phyloP scores from a whole-genome alignment of 2,797 vertebrate genomes.

The Acestrorhynchus altus region DNA sequence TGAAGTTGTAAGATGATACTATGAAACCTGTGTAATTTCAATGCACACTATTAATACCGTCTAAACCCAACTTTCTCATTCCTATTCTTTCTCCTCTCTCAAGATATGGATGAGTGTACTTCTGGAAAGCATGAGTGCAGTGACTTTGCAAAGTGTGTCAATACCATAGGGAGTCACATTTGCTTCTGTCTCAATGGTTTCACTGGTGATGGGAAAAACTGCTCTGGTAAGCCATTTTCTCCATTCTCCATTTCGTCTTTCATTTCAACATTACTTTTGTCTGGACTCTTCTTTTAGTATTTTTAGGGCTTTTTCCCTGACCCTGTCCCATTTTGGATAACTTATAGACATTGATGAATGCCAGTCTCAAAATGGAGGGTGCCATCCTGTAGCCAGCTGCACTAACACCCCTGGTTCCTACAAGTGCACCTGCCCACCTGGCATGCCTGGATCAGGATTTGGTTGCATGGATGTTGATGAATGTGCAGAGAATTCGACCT shows the following conservation, averaged over 20 bases:
- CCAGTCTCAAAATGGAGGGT: conserved; percentile 82
- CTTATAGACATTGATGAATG: conserved; percentile 91
- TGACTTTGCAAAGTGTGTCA: conserved; percentile 77
- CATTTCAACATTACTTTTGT: conserved; percentile 37
- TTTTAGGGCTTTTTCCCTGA: conserved; percentile 76
- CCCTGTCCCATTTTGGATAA: conserved; percentile 86
- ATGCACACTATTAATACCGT: background rate
- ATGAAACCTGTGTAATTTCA: background rate
- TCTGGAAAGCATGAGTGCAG: conserved; percentile 73
- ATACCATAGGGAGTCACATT: conserved; percentile 76
- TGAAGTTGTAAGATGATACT: background rate
- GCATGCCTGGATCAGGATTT: conserved; percentile 78
- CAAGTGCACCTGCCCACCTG: conserved; percentile 77
- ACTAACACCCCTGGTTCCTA: conserved; percentile 78
- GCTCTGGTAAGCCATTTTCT: conserved; percentile 75
- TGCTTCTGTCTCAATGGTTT: conserved; percentile 83
- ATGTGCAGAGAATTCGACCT: conserved; percentile 71
- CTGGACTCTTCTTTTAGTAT: conserved; percentile 62
- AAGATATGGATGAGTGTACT: conserved; percentile 83
- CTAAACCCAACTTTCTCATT: background rate
- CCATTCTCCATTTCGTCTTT: background rate
- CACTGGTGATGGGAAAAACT: conserved; percentile 80
- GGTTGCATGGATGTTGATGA: conserved; percentile 83
- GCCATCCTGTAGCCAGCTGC: conserved; percentile 80
- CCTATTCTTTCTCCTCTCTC: background rate